Evolutionary conservation across 2,797 vertebrate genomes (phyloP), one percentile per base, ranked within the genome.

Genomic region (Ceyx erithaca): DNA sequence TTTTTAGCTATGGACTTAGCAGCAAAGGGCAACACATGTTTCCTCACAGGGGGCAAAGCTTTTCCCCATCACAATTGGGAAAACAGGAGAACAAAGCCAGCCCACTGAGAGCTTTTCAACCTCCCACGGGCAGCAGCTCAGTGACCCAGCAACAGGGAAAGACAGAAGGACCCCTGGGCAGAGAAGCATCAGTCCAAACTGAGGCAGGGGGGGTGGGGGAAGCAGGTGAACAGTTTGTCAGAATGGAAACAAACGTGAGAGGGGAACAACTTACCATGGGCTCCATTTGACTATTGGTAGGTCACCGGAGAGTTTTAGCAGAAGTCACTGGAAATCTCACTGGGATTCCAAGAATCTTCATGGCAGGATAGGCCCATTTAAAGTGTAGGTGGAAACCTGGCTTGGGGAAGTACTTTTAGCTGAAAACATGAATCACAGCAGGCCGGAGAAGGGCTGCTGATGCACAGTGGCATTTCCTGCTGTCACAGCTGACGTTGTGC

Each of bases 401-500:
- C 37, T 48, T 0, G 0, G 45, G 43, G 37, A 30, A 59, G 31
- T 7, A 8, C 10, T 61, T 70, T 26, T 78, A 31, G 40, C 33
- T 59, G 79, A 64, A 62, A 25, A 1, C 28, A 26, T 52, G 85
- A 93, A 46, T 55, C 77, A 67, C 21, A 0, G 2, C 59, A 12
- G 33, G 3, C 69, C 19, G 83, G 21, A 69, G 30, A 30, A 41
- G 15, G 35, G 8, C 2, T 87, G 45, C 1, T n/a, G 83, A 3
- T 26, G 52, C 40, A 8, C 2, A 2, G 59, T 81, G 5, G 5
- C 4, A 1, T 67, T 90, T 82, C 72, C 71, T 45, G 7, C 49
- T 43, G 40, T 20, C 3, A 7, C 3, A 0, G 4, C 67, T 40
- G 46, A 18, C 5, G 1, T 6, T 1, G 21, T 30, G 0, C 35